phyloP scores from a whole-genome alignment of 2,888 invertebrate species.

The Brachypterus glaber region DNA sequence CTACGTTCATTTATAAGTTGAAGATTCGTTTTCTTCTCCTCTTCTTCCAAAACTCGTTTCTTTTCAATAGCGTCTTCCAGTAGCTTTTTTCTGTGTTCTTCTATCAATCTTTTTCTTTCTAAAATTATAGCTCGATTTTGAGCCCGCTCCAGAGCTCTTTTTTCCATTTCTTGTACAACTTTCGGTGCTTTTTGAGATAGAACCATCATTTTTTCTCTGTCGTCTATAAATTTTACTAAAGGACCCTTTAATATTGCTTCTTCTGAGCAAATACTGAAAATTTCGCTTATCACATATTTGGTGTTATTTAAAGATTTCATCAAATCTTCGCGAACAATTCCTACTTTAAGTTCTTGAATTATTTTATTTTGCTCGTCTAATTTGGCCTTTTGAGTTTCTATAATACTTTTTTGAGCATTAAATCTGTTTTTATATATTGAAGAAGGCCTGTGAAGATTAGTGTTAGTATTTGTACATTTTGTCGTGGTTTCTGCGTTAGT shows the following conservation, averaged over 20 bases:
- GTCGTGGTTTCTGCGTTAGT: constrained; percentile 8
- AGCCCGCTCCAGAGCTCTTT: constrained; percentile 56
- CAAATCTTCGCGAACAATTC: constrained; percentile 57
- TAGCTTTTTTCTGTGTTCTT: constrained; percentile 46
- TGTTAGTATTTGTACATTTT: constrained; percentile 7
- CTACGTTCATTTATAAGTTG: constrained; percentile 52
- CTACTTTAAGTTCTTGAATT: constrained; percentile 64
- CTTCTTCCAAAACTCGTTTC: constrained; percentile 50
- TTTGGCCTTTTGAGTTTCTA: constrained; percentile 60
- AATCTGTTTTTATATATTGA: constrained; percentile 43
- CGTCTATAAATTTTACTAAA: constrained; percentile 38
- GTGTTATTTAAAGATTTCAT: constrained; percentile 49
- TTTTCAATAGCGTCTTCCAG: constrained; percentile 53
- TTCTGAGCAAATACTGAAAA: constrained; percentile 36
- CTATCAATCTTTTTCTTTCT: constrained; percentile 44
- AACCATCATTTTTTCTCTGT: constrained; percentile 37
- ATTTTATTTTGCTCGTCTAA: constrained; percentile 60
- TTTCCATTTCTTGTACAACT: constrained; percentile 63
- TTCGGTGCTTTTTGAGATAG: constrained; percentile 54
- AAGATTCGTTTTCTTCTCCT: constrained; percentile 51
- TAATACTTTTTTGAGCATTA: constrained; percentile 62
- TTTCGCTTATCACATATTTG: constrained; percentile 47
- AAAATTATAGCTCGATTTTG: constrained; percentile 39
- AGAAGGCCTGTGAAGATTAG: too few relatives aligned
- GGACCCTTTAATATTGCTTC: constrained; percentile 43